These are phyloP conservation scores for Melinaea marsaeus DNA, from an alignment of 2,888 invertebrate species.

Conservation along the genomic window DNA sequence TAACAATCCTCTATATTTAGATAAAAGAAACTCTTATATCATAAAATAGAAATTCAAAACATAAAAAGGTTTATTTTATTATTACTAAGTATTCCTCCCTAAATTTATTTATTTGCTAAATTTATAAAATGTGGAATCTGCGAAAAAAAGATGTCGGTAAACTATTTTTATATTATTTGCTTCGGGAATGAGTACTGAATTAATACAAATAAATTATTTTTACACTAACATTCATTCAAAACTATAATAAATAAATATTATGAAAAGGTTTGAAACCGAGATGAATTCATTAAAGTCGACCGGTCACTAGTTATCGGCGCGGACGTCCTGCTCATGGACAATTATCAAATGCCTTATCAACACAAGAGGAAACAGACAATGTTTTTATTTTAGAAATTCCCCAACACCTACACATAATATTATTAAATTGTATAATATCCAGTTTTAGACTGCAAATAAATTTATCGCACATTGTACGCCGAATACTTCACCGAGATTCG, in stretches of 20 bases:
- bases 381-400: slow-evolving; percentile 65
- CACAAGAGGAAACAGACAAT: slow-evolving; percentile 66
- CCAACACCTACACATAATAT: slow-evolving; percentile 47
- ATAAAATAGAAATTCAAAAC: too few species aligned
- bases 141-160: too few species aligned
- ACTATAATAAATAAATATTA: not conserved
- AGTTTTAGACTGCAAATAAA: slow-evolving; percentile 46
- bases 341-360: slow-evolving; percentile 55
- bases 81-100: too few species aligned
- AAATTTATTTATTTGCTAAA: too few species aligned
- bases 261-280: slow-evolving; percentile 19
- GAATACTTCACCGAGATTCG: not conserved
- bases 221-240: slow-evolving; percentile 12
- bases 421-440: slow-evolving; percentile 53
- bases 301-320: slow-evolving; percentile 65
- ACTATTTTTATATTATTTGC: too few species aligned
- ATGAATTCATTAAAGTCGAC: slow-evolving; percentile 50
- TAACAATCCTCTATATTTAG: slow-evolving; percentile 19
- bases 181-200: too few species aligned
- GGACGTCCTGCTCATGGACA: slow-evolving; percentile 63
- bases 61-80: too few species aligned
- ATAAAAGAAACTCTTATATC: slow-evolving; percentile 13
- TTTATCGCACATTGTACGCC: slow-evolving; percentile 31
- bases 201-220: not conserved
- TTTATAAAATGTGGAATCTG: too few species aligned